Conservation (phyloP, 2,888 invertebrate species). For the Thymelicus acteon region DNA sequence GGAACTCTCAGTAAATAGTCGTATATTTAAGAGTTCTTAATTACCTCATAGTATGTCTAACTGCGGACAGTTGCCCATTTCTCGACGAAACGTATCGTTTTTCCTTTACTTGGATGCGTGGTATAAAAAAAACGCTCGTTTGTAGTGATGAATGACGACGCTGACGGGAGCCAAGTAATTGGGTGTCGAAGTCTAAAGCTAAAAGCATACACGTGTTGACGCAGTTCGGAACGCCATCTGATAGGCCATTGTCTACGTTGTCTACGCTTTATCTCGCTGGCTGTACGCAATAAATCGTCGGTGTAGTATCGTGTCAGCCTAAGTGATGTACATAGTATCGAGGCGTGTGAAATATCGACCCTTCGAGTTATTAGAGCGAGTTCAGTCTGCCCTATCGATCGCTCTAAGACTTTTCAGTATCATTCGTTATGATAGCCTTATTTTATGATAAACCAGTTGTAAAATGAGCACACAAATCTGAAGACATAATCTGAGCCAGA, state of each 20-base stretch:
- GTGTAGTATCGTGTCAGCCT: conserved; percentile 63
- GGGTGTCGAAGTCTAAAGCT: conserved; percentile 78
- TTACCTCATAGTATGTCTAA: conserved; percentile 52
- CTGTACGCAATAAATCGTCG: conserved; percentile 79
- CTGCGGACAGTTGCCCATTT: conserved; percentile 26
- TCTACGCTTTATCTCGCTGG: conserved; percentile 74
- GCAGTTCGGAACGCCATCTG: conserved; percentile 65
- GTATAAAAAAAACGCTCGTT: conserved; percentile 67
- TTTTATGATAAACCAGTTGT: background rate
- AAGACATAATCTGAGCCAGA: background rate
- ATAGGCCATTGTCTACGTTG: conserved; percentile 80
- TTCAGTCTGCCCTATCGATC: conserved; percentile 68
- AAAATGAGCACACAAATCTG: background rate
- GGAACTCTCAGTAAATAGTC: too few relatives aligned
- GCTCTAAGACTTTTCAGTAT: conserved; percentile 40
- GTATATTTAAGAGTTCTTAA: conserved; percentile 55
- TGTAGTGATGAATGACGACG: conserved; percentile 73
- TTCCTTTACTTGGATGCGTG: conserved; percentile 33
- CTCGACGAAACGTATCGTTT: conserved; percentile 34
- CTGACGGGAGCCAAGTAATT: conserved; percentile 72
- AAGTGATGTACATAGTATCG: conserved; percentile 57
- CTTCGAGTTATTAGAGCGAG: conserved; percentile 78
- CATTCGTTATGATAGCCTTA: background rate
- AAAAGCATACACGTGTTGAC: conserved; percentile 81
- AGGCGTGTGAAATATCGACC: conserved; percentile 58